phyloP scores from a whole-genome alignment of 2,797 vertebrate species.

The Philypnodon macrostomus region DNA sequence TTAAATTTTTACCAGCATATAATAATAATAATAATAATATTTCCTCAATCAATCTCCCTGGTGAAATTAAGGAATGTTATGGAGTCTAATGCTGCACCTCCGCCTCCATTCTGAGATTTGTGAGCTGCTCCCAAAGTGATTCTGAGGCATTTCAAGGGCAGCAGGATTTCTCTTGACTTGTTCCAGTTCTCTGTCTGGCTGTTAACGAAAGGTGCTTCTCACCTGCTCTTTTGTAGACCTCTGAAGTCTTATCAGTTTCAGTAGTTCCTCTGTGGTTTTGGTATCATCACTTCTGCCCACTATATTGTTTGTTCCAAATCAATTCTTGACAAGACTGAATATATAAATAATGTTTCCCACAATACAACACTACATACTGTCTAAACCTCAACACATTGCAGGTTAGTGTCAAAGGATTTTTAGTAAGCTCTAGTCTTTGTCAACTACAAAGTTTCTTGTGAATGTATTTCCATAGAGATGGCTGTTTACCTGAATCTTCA shows the following conservation, averaged over 20 bases:
- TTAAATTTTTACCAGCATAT: not conserved
- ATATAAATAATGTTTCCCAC: constrained; percentile 5
- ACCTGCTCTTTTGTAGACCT: not conserved
- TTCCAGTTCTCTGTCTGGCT: constrained; percentile 12
- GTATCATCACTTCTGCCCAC: constrained; percentile 1
- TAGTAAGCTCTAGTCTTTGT: not conserved
- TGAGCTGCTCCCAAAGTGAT: constrained; percentile 5
- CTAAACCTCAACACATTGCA: not conserved
- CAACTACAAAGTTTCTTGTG: not conserved
- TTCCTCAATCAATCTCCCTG: too few relatives aligned
- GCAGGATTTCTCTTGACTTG: constrained; percentile 6
- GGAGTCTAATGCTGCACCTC: not conserved
- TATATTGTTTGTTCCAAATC: constrained; percentile 10
- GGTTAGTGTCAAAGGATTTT: not conserved
- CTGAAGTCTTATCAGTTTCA: constrained; percentile 1
- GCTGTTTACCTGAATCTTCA: not conserved
- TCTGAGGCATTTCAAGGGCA: constrained; percentile 16
- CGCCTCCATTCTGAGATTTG: not conserved
- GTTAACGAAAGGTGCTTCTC: constrained; percentile 11
- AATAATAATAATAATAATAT: too few relatives aligned
- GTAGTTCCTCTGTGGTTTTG: not conserved
- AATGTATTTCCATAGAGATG: not conserved
- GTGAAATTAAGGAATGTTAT: not conserved
- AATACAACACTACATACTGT: not conserved
- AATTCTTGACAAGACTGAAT: not conserved